Conservation (phyloP, 1,140 invertebrate species). For the Lysiphlebus fabarum region DNA sequence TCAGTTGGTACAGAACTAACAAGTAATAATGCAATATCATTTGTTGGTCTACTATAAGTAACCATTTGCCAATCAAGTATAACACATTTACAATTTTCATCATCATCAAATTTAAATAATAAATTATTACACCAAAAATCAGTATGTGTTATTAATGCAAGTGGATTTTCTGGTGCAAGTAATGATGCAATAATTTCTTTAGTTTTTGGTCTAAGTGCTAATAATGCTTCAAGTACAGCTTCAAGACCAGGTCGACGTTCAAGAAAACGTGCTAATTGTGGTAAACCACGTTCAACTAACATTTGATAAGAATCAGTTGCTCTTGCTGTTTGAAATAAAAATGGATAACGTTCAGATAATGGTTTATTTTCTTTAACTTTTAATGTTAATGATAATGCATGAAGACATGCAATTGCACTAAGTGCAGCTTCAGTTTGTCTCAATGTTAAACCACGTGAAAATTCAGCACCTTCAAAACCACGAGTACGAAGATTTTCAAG, state of each 20-base stretch:
- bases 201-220: conserved; percentile 58
- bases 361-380: conserved; percentile 62
- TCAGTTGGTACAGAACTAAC: conserved; percentile 74
- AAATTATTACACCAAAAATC: conserved; percentile 83
- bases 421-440: conserved; percentile 65
- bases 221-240: conserved; percentile 55
- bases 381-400: conserved; percentile 67
- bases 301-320: conserved; percentile 76
- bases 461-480: conserved; percentile 60
- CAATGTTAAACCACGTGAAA: conserved; percentile 66
- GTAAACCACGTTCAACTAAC: conserved; percentile 69
- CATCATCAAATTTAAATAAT: conserved; percentile 60
- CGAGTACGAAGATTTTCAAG: conserved; percentile 60
- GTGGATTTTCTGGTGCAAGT: conserved; percentile 63
- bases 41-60: conserved; percentile 71
- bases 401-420: conserved; percentile 66
- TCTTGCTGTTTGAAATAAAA: conserved; percentile 71
- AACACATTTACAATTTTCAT: conserved; percentile 59
- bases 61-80: conserved; percentile 84
- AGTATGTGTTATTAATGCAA: conserved; percentile 72
- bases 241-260: conserved; percentile 62
- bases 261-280: conserved; percentile 68
- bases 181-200: conserved; percentile 64
- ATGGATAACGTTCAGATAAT: conserved; percentile 67
- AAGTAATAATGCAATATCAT: conserved; percentile 73